Percentiles rank a stretch among this genome's conserved stretches.
phyloP scores from a whole-genome alignment of 1,140 invertebrate species.

The Cydia pomonella region DNA sequence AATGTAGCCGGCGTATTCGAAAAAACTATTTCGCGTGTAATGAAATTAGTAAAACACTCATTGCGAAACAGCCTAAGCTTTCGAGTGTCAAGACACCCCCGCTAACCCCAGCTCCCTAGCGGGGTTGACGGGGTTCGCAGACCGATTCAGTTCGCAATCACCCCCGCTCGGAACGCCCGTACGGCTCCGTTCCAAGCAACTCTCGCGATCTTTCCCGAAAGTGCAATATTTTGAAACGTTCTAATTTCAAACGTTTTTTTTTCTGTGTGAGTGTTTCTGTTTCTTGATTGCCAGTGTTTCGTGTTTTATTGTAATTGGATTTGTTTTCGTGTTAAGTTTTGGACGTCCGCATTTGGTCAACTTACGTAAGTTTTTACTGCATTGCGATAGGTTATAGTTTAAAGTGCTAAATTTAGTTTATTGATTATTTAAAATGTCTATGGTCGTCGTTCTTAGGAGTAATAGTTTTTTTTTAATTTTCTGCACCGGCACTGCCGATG shows the following conservation, averaged over 20 bases:
- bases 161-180: conserved; percentile 44
- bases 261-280: conserved; percentile 38
- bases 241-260: conserved; percentile 51
- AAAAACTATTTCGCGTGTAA: conserved; percentile 26
- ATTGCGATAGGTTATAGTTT: conserved; percentile 58
- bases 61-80: conserved; percentile 27
- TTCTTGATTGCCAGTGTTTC: conserved; percentile 42
- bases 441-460: background rate
- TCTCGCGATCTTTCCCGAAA: conserved; percentile 65
- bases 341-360: conserved; percentile 58
- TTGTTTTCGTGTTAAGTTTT: conserved; percentile 50
- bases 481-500: background rate
- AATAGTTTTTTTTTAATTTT: background rate
- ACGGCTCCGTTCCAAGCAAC: conserved; percentile 34
- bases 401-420: background rate
- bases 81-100: conserved; percentile 22
- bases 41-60: conserved; percentile 33
- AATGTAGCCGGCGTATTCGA: conserved; percentile 3
- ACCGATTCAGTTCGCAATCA: conserved; percentile 55
- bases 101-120: conserved; percentile 16
- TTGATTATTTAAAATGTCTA: background rate
- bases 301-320: conserved; percentile 45
- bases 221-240: conserved; percentile 67
- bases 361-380: conserved; percentile 76
- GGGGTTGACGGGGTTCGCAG: conserved; percentile 13